Evolutionary conservation across 1,140 invertebrate species (phyloP), one percentile per base, ranked within the genome.

Genomic region (Samia ricini): DNA sequence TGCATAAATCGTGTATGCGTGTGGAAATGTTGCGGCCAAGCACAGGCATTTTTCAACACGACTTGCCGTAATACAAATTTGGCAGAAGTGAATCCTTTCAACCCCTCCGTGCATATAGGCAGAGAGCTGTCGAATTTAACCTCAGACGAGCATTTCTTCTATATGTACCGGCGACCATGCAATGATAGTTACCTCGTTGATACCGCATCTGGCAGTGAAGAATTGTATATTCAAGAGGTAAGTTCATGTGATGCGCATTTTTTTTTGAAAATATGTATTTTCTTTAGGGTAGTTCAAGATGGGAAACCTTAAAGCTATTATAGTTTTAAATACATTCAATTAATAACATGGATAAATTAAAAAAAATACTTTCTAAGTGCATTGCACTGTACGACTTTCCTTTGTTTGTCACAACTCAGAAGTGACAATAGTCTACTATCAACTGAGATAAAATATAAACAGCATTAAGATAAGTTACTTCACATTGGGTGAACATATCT

Each of bases 221-320:
- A 84, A 49, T 68, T 85, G 23, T 86, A 75, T 48, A 60, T 87
- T 29, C 84, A 87, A 71, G 66, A 85, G 79, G 86, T 87, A 74
- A 72, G 65, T 71, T 15, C 12, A 42, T 12, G n/a, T 42, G n/a
- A 26, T 55, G n/a, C n/a, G n/a, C n/a, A n/a, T n/a, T n/a, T n/a
- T n/a, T n/a, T n/a, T n/a, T n/a, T n/a, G n/a, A n/a, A n/a, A n/a
- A n/a, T n/a, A n/a, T n/a, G n/a, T n/a, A n/a, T n/a, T n/a, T n/a
- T n/a, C n/a, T n/a, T n/a, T n/a, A n/a, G n/a, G n/a, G n/a, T n/a
- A n/a, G n/a, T n/a, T n/a, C n/a, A n/a, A n/a, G n/a, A n/a, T n/a
- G n/a, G n/a, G n/a, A n/a, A n/a, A n/a, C n/a, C n/a, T n/a, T n/a
- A n/a, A n/a, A n/a, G n/a, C n/a, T n/a, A n/a, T n/a, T n/a, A n/a